phyloP scores from a whole-genome alignment of 2,113 vertebrate species.

The Otolemur garnettii region DNA sequence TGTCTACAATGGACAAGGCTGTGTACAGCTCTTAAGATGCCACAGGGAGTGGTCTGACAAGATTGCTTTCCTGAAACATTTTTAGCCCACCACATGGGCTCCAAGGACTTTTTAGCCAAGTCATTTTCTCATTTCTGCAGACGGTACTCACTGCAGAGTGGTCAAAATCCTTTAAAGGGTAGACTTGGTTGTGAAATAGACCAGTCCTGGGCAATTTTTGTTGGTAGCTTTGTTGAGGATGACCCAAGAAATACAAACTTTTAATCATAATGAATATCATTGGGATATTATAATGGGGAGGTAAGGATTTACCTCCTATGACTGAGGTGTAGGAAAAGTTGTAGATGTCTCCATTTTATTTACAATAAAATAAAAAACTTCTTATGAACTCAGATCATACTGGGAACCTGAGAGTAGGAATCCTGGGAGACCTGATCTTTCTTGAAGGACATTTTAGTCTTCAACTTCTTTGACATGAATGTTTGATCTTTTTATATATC shows the following conservation, averaged over 20 bases:
- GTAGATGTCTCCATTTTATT: not conserved
- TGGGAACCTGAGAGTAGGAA: not conserved
- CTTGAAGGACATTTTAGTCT: not conserved
- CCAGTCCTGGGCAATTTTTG: not conserved
- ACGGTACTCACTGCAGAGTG: not conserved
- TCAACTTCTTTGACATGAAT: conserved; percentile 12
- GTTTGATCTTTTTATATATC: not conserved
- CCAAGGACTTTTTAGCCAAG: not conserved
- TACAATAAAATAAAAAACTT: conserved; percentile 43
- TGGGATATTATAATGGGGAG: not conserved
- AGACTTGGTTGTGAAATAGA: not conserved
- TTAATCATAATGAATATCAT: not conserved
- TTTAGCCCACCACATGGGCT: not conserved
- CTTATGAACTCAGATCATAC: not conserved
- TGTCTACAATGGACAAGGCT: not conserved
- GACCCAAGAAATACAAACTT: not conserved
- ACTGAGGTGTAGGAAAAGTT: not conserved
- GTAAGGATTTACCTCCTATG: not conserved
- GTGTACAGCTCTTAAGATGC: not conserved
- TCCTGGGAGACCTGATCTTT: not conserved
- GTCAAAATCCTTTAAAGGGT: not conserved
- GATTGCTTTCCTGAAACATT: not conserved
- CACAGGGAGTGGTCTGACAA: not conserved
- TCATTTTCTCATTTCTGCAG: not conserved
- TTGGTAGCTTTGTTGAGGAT: not conserved